Conservation (phyloP, 2,888 invertebrate genomes). For the Eretmocerus hayati region DNA sequence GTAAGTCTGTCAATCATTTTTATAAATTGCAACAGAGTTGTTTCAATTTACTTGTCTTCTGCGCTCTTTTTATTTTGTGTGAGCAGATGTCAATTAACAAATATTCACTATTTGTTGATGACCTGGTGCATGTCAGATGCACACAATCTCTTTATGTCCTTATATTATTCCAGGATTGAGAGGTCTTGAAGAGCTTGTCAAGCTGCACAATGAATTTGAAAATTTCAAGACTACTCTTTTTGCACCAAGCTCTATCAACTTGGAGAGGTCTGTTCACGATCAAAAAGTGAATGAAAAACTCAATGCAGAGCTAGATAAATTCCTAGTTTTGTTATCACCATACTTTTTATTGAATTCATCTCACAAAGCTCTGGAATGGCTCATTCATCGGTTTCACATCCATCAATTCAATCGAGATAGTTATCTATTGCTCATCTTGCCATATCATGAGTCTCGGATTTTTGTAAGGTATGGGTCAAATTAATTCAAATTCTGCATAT, state of each 20-base stretch:
- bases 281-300: conserved; percentile 69
- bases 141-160: too few relatives aligned
- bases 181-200: conserved; percentile 77
- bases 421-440: conserved; percentile 73
- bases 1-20: conserved; percentile 71
- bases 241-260: conserved; percentile 64
- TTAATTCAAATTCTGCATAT: too few relatives aligned
- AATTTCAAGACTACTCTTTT: conserved; percentile 73
- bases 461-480: conserved; percentile 59
- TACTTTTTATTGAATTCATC: conserved; percentile 78
- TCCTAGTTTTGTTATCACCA: conserved; percentile 76
- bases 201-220: conserved; percentile 64
- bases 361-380: conserved; percentile 92
- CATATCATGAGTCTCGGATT: conserved; percentile 87
- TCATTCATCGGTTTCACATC: conserved; percentile 81
- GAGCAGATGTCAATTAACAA: too few relatives aligned
- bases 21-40: conserved; percentile 49
- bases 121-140: too few relatives aligned
- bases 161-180: conserved; percentile 52
- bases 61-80: neutral
- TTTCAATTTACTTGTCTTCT: neutral
- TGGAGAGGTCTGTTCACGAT: conserved; percentile 75
- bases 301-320: conserved; percentile 67
- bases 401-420: conserved; percentile 82
- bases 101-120: too few relatives aligned